Base-by-base conservation (phyloP, 2,888 invertebrate species). In the Bombyx huttoni region DNA sequence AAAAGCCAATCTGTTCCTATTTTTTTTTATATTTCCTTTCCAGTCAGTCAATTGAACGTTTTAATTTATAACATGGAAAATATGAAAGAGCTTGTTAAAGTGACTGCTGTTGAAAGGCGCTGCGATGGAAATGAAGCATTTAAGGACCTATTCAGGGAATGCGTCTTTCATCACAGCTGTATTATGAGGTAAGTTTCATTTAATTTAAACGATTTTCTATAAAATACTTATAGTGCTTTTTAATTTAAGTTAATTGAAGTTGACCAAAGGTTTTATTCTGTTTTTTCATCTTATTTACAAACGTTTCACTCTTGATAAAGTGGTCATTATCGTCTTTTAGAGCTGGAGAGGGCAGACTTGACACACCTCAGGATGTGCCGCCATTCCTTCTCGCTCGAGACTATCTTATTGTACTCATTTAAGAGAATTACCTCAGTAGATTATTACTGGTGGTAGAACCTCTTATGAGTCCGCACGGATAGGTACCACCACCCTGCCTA, bases 41-140 rank as follows among this genome's bases (percentile, higher is more conserved):
- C 67, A 78, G 79, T 68, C 54, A 68, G 74, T 56, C 77, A 79
- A 69, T 73, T 78, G 67, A 74, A 79, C 56, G 63, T 78, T 65
- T 68, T 79, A 71, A 73, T 73, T 63, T 65, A 72, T 61, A 78
- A 75, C 59, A 64, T 79, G 56, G 65, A 74, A 67, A 74, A 80
- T 65, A 76, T 79, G 64, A 68, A 72, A 61, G 62, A 65, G 49
- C 62, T 72, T 53, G 61, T 74, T 59, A 70, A 69, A 57, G 53
- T 53, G 12, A 61, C 60, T 46, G 67, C 56, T 47, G 52, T 51
- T 60, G 66, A 72, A 63, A 68, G 49, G 54, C 60, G 60, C 13
- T 72, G 68, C 54, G 61, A 62, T 55, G 65, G 65, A 63, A 67
- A 73, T 51, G 73, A 75, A 58, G 74, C 72, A 47, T 77, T 74